A percentile compares a stretch with the other conserved stretches of the same genome.
Evolutionary conservation across 64 coral and sea anemone species (phyloP).

Genomic region (Pocillopora verrucosa): DNA sequence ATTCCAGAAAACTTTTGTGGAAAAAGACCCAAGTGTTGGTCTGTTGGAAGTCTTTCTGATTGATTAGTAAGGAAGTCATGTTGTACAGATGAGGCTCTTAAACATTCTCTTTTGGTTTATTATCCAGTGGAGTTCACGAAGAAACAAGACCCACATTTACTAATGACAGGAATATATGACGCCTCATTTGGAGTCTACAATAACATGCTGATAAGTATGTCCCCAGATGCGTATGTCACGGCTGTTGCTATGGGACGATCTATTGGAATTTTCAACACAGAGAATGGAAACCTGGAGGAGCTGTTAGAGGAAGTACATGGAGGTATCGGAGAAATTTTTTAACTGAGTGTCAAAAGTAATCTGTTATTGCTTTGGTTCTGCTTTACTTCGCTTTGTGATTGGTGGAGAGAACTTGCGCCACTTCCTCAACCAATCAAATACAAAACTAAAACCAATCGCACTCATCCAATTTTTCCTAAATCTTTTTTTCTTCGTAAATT

Average conservation of each 20-base stretch:
- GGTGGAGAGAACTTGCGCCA: too few species aligned
- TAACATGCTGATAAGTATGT: constrained; percentile 95
- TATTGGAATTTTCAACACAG: constrained; percentile 84
- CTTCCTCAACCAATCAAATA: too few species aligned
- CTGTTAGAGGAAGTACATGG: constrained; percentile 89
- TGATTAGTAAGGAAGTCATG: background rate
- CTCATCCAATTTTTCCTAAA: too few species aligned
- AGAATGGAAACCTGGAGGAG: constrained; percentile 87
- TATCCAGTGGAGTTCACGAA: constrained; percentile 90
- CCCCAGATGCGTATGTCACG: constrained; percentile 94
- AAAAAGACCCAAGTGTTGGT: too few species aligned
- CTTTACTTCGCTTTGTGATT: background rate
- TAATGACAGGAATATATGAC: constrained; percentile 91
- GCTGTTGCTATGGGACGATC: constrained; percentile 92
- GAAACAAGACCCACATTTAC: constrained; percentile 81
- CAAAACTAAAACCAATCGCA: too few species aligned
- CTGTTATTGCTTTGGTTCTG: too few species aligned
- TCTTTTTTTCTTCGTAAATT: too few species aligned
- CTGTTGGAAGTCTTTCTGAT: background rate
- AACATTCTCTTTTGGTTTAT: constrained; percentile 1
- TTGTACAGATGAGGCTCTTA: background rate
- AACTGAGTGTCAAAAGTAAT: background rate
- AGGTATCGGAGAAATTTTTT: constrained; percentile 26
- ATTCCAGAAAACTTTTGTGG: background rate
- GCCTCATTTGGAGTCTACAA: constrained; percentile 76